phyloP scores from a whole-genome alignment of 2,888 invertebrate species.

The Drosophila kanekoi region DNA sequence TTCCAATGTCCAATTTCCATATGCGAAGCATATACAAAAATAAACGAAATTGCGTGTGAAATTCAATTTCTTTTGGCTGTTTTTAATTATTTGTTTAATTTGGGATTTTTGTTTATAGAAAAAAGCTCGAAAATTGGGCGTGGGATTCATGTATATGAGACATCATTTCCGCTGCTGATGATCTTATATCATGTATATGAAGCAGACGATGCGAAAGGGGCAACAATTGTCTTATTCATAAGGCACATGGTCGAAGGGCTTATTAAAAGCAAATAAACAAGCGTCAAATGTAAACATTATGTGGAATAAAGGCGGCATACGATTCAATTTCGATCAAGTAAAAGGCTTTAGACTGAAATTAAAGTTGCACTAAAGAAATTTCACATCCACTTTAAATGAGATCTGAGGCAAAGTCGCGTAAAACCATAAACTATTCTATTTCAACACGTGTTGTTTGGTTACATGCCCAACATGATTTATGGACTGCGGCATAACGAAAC shows the following conservation, averaged over 20 bases:
- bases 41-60: conserved; percentile 70
- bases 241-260: conserved; percentile 18
- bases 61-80: conserved; percentile 51
- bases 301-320: conserved; percentile 12
- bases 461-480: conserved; percentile 46
- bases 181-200: conserved; percentile 30
- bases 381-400: conserved; percentile 2
- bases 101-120: conserved; percentile 61
- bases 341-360: conserved; percentile 29
- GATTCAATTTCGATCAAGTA: conserved; percentile 39
- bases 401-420: background rate
- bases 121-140: conserved; percentile 59
- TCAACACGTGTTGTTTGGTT: conserved; percentile 42
- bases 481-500: conserved; percentile 28
- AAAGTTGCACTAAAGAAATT: conserved; percentile 17
- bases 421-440: conserved; percentile 3
- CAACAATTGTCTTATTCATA: conserved; percentile 47
- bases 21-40: conserved; percentile 48
- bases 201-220: conserved; percentile 29
- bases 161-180: conserved; percentile 66
- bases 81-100: conserved; percentile 31
- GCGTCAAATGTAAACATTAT: conserved; percentile 35
- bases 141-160: conserved; percentile 60
- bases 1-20: conserved; percentile 5
- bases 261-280: conserved; percentile 57